A percentile compares a stretch with the other conserved stretches of the same genome.
Evolutionary conservation across 2,888 invertebrate species (phyloP).

Genomic region (Nomada lathburiana): DNA sequence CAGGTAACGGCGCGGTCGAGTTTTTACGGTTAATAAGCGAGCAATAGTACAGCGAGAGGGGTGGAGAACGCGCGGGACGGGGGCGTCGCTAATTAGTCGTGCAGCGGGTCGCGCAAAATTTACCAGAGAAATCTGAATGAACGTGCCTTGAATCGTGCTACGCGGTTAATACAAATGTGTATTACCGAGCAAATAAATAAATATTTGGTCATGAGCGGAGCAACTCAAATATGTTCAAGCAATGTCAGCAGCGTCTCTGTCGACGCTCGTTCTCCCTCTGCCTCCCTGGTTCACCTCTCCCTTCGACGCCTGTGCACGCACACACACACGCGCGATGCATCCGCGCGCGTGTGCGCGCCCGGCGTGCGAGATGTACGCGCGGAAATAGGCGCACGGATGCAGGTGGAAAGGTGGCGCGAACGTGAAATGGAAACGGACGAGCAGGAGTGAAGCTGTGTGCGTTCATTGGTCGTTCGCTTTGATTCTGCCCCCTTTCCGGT

Average conservation of each 20-base stretch:
- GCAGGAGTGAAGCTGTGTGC: neutral
- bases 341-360: neutral
- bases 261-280: constrained; percentile 59
- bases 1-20: neutral
- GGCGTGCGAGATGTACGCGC: neutral
- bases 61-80: neutral
- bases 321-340: neutral
- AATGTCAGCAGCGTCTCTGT: constrained; percentile 77
- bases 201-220: constrained; percentile 82
- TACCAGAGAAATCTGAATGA: constrained; percentile 72
- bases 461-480: constrained; percentile 20
- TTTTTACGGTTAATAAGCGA: constrained; percentile 48
- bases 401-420: constrained; percentile 6
- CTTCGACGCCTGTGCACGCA: constrained; percentile 16
- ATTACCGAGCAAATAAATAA: constrained; percentile 82
- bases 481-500: constrained; percentile 13
- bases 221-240: constrained; percentile 81
- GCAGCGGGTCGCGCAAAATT: constrained; percentile 68
- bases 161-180: constrained; percentile 76
- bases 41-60: neutral
- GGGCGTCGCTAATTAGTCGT: constrained; percentile 69
- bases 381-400: neutral
- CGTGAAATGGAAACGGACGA: too few relatives aligned
- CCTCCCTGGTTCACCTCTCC: constrained; percentile 39
- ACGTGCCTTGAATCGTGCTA: constrained; percentile 73